Evolutionary conservation across 2,888 invertebrate genomes (phyloP), one percentile per base, ranked within the genome.

Genomic region (Aphidoletes aphidimyza): DNA sequence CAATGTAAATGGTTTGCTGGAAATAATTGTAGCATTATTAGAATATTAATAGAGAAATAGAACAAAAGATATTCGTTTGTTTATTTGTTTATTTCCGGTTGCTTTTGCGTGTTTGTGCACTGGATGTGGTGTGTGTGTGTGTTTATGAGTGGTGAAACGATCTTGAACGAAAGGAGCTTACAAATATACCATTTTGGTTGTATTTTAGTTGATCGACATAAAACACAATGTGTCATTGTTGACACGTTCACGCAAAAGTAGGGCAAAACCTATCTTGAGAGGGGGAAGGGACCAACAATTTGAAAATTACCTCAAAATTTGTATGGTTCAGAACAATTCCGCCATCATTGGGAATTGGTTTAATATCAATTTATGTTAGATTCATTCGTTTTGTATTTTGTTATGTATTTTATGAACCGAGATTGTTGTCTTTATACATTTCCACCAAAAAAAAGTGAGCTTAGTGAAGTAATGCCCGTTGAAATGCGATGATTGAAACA

Each of bases 1-100:
- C 6, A 47, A 19, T 6, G 6, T 6, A 42, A 42, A 6, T 42
- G 42, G 14, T 9, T 42, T 42, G 42, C 6, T 42, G 42, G 6
- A 42, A 42, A 42, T 42, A 14, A 14, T 6, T 14, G 42, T 14
- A 42, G 8, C 8, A 42, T 42, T 42, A 42, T 42, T 14, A 14
- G 8, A 9, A 17, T 19, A 47, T 0, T 11, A 34, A 69, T 30
- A 9, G 5, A 14, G 69, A 30, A 14, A 69, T 1, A 26, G 2
- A 54, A 54, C 26, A 54, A 54, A 22, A 54, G 11, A 2, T 22
- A 30, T 69, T 69, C 69, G 26, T 69, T 69, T 69, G 69, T 69
- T 69, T 30, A 69, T 69, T 69, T 69, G 69, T 69, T 69, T 69
- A 69, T 69, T 30, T 69, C 34, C 30, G n/a, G 26, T 69, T 54